Percentiles rank a stretch among this genome's conserved stretches.
phyloP scores from a whole-genome alignment of 2,113 vertebrate genomes.

The Erinaceus europaeus region DNA sequence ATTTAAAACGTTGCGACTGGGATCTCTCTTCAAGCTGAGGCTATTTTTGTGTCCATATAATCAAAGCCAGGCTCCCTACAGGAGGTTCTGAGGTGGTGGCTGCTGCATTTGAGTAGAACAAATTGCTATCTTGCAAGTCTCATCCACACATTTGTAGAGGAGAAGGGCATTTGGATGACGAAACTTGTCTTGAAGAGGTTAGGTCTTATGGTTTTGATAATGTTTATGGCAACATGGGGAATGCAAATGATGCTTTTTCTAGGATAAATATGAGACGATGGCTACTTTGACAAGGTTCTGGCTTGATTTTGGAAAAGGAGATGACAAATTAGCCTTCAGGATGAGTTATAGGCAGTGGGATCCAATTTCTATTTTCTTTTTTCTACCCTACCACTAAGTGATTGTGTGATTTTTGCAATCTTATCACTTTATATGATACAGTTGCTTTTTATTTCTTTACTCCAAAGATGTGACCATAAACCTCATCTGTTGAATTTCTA shows the following conservation, averaged over 20 bases:
- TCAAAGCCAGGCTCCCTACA: constrained; percentile 28
- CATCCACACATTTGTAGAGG: not conserved
- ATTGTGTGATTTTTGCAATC: not conserved
- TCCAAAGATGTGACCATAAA: not conserved
- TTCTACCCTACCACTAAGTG: not conserved
- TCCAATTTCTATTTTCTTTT: not conserved
- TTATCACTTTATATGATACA: not conserved
- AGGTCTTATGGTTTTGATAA: constrained; percentile 55
- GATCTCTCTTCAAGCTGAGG: constrained; percentile 59
- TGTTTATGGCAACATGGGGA: not conserved
- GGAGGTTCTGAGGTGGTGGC: constrained; percentile 18
- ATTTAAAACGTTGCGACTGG: constrained; percentile 65
- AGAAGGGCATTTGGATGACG: not conserved
- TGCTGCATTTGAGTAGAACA: constrained; percentile 8
- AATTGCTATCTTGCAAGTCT: constrained; percentile 2
- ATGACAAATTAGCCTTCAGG: constrained; percentile 28
- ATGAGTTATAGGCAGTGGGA: not conserved
- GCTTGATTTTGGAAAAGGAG: constrained; percentile 35
- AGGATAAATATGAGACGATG: constrained; percentile 10
- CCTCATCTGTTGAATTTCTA: not conserved
- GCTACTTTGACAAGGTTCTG: constrained; percentile 8
- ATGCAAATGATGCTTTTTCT: constrained; percentile 30
- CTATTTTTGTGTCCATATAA: constrained; percentile 70
- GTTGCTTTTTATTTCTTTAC: not conserved
- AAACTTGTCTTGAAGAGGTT: not conserved